A percentile compares a stretch with the other conserved stretches of the same genome.
Conservation (phyloP, 2,888 invertebrate species). For the Spilarctia lutea region DNA sequence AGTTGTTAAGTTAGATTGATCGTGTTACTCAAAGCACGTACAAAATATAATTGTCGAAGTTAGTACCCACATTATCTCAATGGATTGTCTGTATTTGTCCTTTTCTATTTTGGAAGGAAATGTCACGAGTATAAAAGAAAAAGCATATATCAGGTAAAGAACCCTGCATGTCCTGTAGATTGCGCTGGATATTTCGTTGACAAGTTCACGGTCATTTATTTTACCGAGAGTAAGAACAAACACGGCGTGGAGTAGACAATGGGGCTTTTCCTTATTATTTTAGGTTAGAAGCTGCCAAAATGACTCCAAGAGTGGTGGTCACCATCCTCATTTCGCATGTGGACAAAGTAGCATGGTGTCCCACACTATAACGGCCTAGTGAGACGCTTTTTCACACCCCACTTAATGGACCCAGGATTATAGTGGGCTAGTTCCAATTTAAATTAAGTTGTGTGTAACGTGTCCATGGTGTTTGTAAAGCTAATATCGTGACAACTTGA, state of each 20-base stretch:
- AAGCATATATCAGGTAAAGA: neutral
- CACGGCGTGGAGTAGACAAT: neutral
- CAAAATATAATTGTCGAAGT: neutral
- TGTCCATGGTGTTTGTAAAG: neutral
- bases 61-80: neutral
- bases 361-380: too few relatives aligned
- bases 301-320: too few relatives aligned
- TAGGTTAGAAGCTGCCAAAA: too few relatives aligned
- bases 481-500: too few relatives aligned
- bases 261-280: neutral
- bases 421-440: neutral
- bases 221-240: neutral
- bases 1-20: neutral
- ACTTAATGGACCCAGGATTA: too few relatives aligned
- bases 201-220: neutral
- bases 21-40: neutral
- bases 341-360: too few relatives aligned
- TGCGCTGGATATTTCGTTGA: neutral
- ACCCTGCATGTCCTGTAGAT: neutral
- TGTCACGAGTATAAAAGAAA: neutral
- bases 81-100: neutral
- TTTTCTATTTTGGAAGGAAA: neutral
- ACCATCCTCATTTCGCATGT: too few relatives aligned
- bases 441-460: neutral
- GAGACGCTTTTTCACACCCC: too few relatives aligned